Evolutionary conservation across 2,113 vertebrate genomes (phyloP).

Genomic region (Mus musculus): DNA sequence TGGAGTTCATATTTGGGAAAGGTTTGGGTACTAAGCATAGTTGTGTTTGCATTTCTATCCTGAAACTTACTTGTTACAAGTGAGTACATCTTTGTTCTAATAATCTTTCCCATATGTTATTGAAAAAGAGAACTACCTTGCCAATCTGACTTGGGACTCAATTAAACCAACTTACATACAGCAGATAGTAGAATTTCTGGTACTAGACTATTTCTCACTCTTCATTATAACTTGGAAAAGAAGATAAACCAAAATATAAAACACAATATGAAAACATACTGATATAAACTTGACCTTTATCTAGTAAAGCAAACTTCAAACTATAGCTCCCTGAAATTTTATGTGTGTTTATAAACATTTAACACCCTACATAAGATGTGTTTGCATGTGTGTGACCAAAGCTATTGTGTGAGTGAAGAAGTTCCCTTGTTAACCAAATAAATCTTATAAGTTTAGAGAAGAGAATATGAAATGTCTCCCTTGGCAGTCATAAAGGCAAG

Average conservation of each 20-base stretch:
- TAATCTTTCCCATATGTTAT: slow-evolving; percentile 22
- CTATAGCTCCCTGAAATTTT: slow-evolving; percentile 50
- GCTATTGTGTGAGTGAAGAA: slow-evolving; percentile 73
- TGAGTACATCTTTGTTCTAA: neutral
- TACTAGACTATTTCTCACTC: neutral
- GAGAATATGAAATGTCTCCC: slow-evolving; percentile 76
- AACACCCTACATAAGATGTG: neutral
- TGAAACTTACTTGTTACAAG: slow-evolving; percentile 33
- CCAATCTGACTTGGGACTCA: slow-evolving; percentile 7
- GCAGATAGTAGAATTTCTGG: slow-evolving; percentile 14
- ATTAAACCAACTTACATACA: slow-evolving; percentile 56
- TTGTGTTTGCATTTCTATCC: slow-evolving; percentile 4
- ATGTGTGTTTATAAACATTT: slow-evolving; percentile 51
- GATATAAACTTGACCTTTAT: slow-evolving; percentile 53
- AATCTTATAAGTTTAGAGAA: slow-evolving; percentile 72
- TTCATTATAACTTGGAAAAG: slow-evolving; percentile 17
- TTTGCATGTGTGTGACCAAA: neutral
- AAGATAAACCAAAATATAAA: neutral
- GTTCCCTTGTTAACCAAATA: slow-evolving; percentile 79
- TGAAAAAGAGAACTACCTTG: slow-evolving; percentile 19
- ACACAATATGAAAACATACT: slow-evolving; percentile 15
- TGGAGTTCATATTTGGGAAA: neutral
- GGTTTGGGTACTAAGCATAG: neutral
- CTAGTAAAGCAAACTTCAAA: slow-evolving; percentile 52
- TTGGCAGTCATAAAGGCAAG: slow-evolving; percentile 76